Percentiles rank a stretch among this genome's conserved stretches.
Evolutionary conservation across 1,140 invertebrate species (phyloP).

Genomic region (Linepithema humile): DNA sequence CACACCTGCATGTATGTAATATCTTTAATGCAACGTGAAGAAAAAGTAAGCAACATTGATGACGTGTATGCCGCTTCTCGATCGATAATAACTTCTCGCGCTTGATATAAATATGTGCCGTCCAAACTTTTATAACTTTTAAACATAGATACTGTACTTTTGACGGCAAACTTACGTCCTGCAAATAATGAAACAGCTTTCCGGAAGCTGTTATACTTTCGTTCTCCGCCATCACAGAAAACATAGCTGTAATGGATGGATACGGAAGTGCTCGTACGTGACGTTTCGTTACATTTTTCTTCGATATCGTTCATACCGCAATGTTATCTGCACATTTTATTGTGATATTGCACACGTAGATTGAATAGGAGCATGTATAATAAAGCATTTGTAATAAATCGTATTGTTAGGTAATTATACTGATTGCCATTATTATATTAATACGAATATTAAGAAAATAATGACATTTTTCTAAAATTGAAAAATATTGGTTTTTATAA

Average conservation of each 20-base stretch:
- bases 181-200: slow-evolving; percentile 22
- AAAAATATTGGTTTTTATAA: neutral
- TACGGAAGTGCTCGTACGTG: neutral
- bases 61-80: neutral
- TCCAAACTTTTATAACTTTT: neutral
- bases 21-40: neutral
- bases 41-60: neutral
- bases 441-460: neutral
- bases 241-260: neutral
- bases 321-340: neutral
- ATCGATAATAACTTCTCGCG: neutral
- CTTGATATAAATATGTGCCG: neutral
- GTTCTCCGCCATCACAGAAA: neutral
- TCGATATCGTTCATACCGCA: neutral
- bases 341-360: neutral
- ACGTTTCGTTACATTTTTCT: neutral
- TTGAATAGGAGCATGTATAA: no score
- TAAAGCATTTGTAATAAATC: neutral
- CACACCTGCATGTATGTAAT: neutral
- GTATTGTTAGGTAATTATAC: neutral
- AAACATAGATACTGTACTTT: neutral
- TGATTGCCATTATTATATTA: neutral
- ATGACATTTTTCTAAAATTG: neutral
- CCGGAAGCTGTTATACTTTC: neutral
- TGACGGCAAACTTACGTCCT: slow-evolving; percentile 5